These are phyloP conservation scores for Pemphigus obesinymphae DNA, from an alignment of 1,140 invertebrate species.

Conservation along the genomic window DNA sequence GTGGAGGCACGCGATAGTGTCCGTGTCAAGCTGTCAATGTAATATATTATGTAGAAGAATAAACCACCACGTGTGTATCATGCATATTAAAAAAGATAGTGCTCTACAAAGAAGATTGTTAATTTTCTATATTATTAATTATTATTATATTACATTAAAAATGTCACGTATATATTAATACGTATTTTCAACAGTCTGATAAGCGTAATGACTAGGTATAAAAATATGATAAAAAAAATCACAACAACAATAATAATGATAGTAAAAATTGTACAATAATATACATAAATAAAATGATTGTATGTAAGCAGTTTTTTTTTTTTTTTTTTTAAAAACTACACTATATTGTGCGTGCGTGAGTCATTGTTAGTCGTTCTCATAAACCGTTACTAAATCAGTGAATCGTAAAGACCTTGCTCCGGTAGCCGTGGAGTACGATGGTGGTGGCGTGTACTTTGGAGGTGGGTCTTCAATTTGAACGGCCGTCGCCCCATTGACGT, in stretches of 20 bases:
- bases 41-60: neutral
- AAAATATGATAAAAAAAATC: conserved; percentile 15
- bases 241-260: neutral
- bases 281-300: neutral
- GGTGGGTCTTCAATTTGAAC: conserved; percentile 69
- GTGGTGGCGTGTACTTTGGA: conserved; percentile 87
- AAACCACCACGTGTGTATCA: neutral
- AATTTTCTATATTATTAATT: neutral
- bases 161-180: neutral
- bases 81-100: neutral
- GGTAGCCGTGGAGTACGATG: conserved; percentile 85
- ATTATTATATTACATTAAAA: neutral
- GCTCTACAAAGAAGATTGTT: neutral
- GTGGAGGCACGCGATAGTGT: neutral
- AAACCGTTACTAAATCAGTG: conserved; percentile 27
- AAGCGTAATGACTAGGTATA: conserved; percentile 34
- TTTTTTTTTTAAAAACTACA: too few relatives aligned
- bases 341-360: neutral
- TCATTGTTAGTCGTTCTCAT: conserved; percentile 25
- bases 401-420: conserved; percentile 57
- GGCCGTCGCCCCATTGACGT: neutral
- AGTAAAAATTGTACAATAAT: neutral
- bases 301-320: conserved; percentile 3
- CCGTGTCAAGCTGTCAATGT: too few relatives aligned
- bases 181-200: conserved; percentile 18